Base-by-base conservation (phyloP, 2,888 invertebrate species). In the Petrolisthes manimaculis region DNA sequence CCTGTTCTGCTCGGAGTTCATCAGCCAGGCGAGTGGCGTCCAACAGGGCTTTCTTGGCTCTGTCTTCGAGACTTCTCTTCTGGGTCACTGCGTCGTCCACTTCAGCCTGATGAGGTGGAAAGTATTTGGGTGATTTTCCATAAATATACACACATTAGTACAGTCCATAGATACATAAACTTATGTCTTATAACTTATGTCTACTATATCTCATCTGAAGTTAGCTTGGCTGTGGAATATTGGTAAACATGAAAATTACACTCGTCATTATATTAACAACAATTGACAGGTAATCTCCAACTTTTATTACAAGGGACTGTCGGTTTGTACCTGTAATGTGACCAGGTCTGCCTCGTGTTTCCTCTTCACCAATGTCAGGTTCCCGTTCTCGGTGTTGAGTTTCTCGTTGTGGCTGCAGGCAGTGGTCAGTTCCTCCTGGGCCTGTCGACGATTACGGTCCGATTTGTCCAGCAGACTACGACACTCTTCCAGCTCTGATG, bases 381-480 rank as follows among this genome's bases (percentile, higher is more conserved):
- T 37, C 8, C 79, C 54, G 71, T 89, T 89, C n/a, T 75, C 53
- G n/a, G 75, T 21, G 9, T 69, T 71, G 9, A 89, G 74, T 53
- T 89, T 83, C 54, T 51, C 14, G 37, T 37, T 14, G 6, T 81
- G 82, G 14, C 37, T 78, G 14, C 55, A 53, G 18, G 80, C 74
- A n/a, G 86, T 86, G 53, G 77, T 37, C 18, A 89, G 86, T 6
- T 89, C 89, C 14, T 69, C 61, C 82, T 83, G 86, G 5, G 86
- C 86, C 14, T 89, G 85, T 14, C 84, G 81, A 14, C 86, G 89
- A 18, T 83, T 78, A 9, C 89, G 81, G n/a, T 82, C 86, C 14
- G 89, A 80, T 14, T 82, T 82, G 14, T 94, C 94, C 84, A 94
- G 92, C 90, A 93, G 93, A 84, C 93, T 92, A 88, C 94, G 93